These are phyloP conservation scores for Tympanoctomys barrerae DNA, from an alignment of 2,797 vertebrate species.

Conservation along the genomic window DNA sequence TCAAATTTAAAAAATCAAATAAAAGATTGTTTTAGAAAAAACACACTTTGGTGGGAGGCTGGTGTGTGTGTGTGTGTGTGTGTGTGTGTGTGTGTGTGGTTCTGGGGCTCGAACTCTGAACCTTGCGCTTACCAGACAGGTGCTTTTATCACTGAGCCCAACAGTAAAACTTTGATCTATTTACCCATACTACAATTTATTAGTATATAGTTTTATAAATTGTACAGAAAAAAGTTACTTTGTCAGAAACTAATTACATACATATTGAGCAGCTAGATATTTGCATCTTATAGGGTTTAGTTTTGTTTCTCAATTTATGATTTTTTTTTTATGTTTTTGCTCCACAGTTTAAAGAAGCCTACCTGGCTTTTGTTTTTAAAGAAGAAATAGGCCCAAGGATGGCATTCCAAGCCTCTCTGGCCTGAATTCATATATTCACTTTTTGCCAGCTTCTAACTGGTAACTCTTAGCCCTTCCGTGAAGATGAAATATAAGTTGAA, in stretches of 20 bases:
- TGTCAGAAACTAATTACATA: neutral
- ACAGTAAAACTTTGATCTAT: too few relatives aligned
- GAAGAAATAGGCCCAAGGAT: neutral
- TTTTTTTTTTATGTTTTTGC: neutral
- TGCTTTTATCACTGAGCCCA: too few relatives aligned
- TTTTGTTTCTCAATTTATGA: neutral
- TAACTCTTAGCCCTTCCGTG: neutral
- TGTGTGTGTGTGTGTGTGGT: too few relatives aligned
- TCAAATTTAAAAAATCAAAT: neutral
- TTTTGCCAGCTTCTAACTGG: neutral
- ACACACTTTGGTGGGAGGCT: too few relatives aligned
- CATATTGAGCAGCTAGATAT: neutral
- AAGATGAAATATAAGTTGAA: neutral
- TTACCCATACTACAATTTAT: neutral
- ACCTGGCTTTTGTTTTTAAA: neutral
- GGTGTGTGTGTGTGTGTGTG: too few relatives aligned
- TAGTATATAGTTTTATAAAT: neutral
- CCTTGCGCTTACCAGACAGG: too few relatives aligned
- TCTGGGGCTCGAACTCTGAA: too few relatives aligned
- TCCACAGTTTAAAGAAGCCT: neutral
- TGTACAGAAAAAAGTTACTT: neutral
- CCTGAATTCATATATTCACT: neutral
- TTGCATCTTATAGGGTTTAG: slow-evolving; percentile 16
- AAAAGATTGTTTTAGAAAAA: too few relatives aligned
- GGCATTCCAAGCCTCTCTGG: neutral